These are phyloP conservation scores for Trematocara variabile DNA, from an alignment of 2,113 vertebrate genomes.

Conservation along the genomic window DNA sequence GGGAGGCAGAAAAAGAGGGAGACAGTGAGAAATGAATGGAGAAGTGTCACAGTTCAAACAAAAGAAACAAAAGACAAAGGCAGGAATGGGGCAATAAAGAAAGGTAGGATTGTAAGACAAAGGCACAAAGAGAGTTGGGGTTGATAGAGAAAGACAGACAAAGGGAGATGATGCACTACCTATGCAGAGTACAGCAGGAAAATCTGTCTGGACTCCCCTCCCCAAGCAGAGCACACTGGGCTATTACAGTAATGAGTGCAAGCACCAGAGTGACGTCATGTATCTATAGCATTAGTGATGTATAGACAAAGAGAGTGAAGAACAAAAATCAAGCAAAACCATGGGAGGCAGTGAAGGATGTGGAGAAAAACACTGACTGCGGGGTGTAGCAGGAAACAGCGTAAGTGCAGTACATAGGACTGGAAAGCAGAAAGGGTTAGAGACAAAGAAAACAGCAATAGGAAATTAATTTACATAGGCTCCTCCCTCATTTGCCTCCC, in stretches of 20 bases:
- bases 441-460: slow-evolving; percentile 49
- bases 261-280: slow-evolving; percentile 54
- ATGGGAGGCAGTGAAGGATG: background rate
- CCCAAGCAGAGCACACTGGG: background rate
- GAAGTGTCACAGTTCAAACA: background rate
- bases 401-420: background rate
- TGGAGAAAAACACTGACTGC: background rate
- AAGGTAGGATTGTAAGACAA: slow-evolving; percentile 30
- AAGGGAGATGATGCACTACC: slow-evolving; percentile 51
- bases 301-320: slow-evolving; percentile 57
- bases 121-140: slow-evolving; percentile 9
- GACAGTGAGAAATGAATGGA: background rate
- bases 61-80: slow-evolving; percentile 19
- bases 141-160: slow-evolving; percentile 27
- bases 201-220: slow-evolving; percentile 36
- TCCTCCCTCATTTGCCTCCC: slow-evolving; percentile 5
- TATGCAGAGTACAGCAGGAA: slow-evolving; percentile 41
- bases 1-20: background rate
- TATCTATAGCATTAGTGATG: slow-evolving; percentile 55
- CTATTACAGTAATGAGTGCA: slow-evolving; percentile 65
- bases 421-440: background rate
- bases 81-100: slow-evolving; percentile 6
- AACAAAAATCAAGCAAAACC: background rate
- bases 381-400: background rate
- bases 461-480: slow-evolving; percentile 28